Conservation (phyloP, 2,113 vertebrate genomes). For the Cyprinus carpio region DNA sequence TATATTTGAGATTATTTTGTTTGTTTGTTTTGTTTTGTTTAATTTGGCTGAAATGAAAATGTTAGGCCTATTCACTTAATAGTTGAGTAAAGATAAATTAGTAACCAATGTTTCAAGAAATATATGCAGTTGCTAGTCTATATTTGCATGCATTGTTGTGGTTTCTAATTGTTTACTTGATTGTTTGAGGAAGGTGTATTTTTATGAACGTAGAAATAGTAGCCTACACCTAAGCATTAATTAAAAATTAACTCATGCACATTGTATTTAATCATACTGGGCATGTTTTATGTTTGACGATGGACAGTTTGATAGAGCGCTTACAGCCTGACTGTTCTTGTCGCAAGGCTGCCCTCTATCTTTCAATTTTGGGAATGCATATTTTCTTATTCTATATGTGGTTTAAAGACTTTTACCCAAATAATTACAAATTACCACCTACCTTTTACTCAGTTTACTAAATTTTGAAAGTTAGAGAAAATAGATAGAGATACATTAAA, state of each 20-base stretch:
- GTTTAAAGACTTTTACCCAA: neutral
- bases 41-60: neutral
- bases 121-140: neutral
- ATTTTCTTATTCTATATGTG: neutral
- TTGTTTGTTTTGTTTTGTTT: neutral
- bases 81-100: neutral
- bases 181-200: neutral
- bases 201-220: neutral
- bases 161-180: neutral
- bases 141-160: neutral
- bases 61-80: neutral
- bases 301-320: neutral
- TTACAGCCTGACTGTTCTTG: slow-evolving; percentile 36
- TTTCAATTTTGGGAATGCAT: neutral
- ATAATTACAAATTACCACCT: neutral
- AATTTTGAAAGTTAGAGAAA: neutral
- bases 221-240: neutral
- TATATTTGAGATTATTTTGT: neutral
- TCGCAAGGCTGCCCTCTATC: slow-evolving; percentile 61
- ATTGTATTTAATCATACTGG: neutral
- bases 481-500: neutral
- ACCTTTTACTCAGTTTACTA: neutral
- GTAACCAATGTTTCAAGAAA: neutral
- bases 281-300: neutral
- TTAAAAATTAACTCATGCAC: too few species aligned